Evolutionary conservation across 1,140 invertebrate genomes (phyloP).

Genomic region (Odontomachus brunneus): DNA sequence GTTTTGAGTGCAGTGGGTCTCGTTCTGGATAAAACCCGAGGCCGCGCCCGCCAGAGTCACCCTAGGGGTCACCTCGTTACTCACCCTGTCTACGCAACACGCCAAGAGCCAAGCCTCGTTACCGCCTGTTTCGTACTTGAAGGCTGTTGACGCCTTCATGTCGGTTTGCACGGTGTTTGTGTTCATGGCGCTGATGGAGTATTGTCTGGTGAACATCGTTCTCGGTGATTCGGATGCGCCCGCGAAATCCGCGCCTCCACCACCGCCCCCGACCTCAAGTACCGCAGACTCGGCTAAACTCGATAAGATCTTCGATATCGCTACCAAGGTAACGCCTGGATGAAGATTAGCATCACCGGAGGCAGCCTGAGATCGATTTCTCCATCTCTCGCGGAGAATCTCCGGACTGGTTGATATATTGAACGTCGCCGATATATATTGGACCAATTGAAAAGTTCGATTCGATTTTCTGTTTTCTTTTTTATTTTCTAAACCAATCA

Average conservation of each 20-base stretch:
- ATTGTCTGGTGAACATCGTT: slow-evolving; percentile 96
- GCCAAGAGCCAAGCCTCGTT: slow-evolving; percentile 95
- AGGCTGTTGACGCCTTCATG: slow-evolving; percentile 96
- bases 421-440: no score
- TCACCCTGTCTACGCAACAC: slow-evolving; percentile 96
- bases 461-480: no score
- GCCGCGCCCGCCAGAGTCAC: slow-evolving; percentile 95
- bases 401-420: no score
- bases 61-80: slow-evolving; percentile 94
- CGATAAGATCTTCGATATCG: slow-evolving; percentile 87
- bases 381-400: no score
- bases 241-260: slow-evolving; percentile 82
- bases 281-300: slow-evolving; percentile 81
- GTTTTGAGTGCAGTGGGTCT: slow-evolving; percentile 90
- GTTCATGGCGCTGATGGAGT: slow-evolving; percentile 97
- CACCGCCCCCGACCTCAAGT: slow-evolving; percentile 77
- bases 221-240: slow-evolving; percentile 90
- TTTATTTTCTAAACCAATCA: no score
- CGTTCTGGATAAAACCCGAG: slow-evolving; percentile 97
- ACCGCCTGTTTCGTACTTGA: slow-evolving; percentile 95
- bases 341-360: slow-evolving; percentile 41
- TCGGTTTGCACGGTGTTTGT: slow-evolving; percentile 96
- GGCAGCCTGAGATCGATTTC: slow-evolving; percentile 6
- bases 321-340: slow-evolving; percentile 82
- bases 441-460: no score